Conservation (phyloP, 2,797 vertebrate genomes). For the Lagorchestes hirsutus region DNA sequence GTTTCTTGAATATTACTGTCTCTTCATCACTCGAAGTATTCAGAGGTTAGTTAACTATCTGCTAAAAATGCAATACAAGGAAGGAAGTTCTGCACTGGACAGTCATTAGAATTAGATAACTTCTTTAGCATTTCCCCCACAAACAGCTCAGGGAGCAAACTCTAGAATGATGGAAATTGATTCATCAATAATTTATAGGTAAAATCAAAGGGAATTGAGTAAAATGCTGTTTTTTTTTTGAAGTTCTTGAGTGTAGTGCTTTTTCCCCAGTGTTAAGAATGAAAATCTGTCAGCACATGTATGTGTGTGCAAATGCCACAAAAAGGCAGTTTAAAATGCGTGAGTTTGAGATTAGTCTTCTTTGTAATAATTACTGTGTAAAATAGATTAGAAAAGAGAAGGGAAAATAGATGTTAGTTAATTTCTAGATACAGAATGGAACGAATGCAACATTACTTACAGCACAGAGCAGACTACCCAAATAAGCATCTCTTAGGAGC, state of each 20-base stretch:
- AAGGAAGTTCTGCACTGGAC: neutral
- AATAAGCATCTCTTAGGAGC: constrained; percentile 73
- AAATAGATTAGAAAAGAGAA: constrained; percentile 5
- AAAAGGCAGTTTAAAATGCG: neutral
- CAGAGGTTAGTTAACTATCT: neutral
- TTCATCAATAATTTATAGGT: constrained; percentile 19
- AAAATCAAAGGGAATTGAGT: constrained; percentile 40
- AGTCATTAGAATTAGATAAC: neutral
- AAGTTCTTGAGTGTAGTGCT: constrained; percentile 27
- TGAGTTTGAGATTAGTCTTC: neutral
- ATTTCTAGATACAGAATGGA: constrained; percentile 62
- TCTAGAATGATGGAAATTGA: constrained; percentile 29
- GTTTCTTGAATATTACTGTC: neutral
- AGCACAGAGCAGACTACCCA: constrained; percentile 65
- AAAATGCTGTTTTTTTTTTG: constrained; percentile 43
- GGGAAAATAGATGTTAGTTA: constrained; percentile 41
- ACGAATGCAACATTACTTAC: constrained; percentile 64
- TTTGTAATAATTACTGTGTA: constrained; percentile 31
- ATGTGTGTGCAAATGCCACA: neutral
- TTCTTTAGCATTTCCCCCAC: neutral
- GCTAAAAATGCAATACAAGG: neutral
- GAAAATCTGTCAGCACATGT: neutral
- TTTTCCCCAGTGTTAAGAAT: constrained; percentile 19
- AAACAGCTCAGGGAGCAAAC: neutral
- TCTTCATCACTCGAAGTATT: neutral